phyloP scores from a whole-genome alignment of 2,888 invertebrate genomes.

The Desoria tigrina region DNA sequence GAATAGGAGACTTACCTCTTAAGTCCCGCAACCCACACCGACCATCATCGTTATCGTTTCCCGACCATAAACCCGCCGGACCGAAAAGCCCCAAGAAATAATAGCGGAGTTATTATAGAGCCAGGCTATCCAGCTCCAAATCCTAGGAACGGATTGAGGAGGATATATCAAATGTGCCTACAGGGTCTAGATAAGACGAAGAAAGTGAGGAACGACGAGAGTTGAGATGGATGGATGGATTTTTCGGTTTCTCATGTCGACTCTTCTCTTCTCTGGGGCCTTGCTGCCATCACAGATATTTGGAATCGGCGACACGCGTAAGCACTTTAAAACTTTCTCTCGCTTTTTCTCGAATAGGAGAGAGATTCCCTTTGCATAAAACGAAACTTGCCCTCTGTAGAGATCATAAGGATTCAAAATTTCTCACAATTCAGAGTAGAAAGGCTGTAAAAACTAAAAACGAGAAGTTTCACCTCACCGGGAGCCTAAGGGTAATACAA shows the following conservation, averaged over 20 bases:
- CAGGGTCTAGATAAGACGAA: conserved; percentile 29
- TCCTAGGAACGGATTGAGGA: too few relatives aligned
- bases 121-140: neutral
- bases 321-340: conserved; percentile 50
- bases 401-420: neutral
- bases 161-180: conserved; percentile 40
- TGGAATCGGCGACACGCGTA: conserved; percentile 53
- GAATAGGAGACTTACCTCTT: neutral
- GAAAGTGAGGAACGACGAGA: conserved; percentile 33
- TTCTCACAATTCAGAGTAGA: neutral
- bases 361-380: conserved; percentile 9
- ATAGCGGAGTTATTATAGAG: neutral
- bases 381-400: conserved; percentile 17
- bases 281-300: conserved; percentile 44
- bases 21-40: too few relatives aligned
- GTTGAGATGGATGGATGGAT: conserved; percentile 51
- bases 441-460: neutral
- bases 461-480: too few relatives aligned
- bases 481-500: too few relatives aligned
- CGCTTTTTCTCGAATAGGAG: conserved; percentile 8
- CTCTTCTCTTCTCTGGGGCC: conserved; percentile 44
- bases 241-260: conserved; percentile 42
- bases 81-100: too few relatives aligned
- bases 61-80: too few relatives aligned
- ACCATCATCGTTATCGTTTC: too few relatives aligned